Evolutionary conservation across 2,113 vertebrate genomes (phyloP).

Genomic region (Himantopus leucocephalus): DNA sequence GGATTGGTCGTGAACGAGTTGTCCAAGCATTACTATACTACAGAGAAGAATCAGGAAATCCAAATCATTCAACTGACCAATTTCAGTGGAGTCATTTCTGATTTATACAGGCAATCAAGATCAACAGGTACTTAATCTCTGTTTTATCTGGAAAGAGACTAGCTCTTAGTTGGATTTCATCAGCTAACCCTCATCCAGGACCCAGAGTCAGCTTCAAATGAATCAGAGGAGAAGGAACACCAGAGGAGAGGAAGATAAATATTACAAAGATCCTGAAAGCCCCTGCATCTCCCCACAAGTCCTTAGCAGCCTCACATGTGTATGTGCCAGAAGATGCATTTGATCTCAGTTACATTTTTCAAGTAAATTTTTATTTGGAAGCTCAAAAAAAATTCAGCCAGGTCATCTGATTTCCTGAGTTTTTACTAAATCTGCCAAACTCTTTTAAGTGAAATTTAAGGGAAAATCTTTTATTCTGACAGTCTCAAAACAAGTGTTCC

Average conservation of each 20-base stretch:
- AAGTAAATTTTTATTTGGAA: neutral
- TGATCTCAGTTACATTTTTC: neutral
- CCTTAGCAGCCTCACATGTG: neutral
- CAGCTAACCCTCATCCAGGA: neutral
- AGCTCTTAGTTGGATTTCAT: neutral
- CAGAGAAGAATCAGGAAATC: neutral
- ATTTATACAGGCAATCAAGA: neutral
- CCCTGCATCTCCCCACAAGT: neutral
- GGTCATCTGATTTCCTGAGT: neutral
- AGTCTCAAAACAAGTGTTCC: neutral
- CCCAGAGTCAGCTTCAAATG: neutral
- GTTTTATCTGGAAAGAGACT: conserved; percentile 28
- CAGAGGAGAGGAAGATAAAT: neutral
- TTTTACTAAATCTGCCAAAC: neutral
- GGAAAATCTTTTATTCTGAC: neutral
- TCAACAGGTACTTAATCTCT: neutral
- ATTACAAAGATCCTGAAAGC: neutral
- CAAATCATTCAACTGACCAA: neutral
- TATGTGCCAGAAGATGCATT: neutral
- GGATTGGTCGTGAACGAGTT: neutral
- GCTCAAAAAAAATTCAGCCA: neutral
- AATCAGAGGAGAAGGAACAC: neutral
- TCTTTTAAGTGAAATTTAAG: neutral
- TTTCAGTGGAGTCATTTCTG: neutral
- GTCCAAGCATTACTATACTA: neutral